Evolutionary conservation across 1,140 invertebrate species (phyloP), one percentile per base, ranked within the genome.

Genomic region (Meloidogyne exigua): DNA sequence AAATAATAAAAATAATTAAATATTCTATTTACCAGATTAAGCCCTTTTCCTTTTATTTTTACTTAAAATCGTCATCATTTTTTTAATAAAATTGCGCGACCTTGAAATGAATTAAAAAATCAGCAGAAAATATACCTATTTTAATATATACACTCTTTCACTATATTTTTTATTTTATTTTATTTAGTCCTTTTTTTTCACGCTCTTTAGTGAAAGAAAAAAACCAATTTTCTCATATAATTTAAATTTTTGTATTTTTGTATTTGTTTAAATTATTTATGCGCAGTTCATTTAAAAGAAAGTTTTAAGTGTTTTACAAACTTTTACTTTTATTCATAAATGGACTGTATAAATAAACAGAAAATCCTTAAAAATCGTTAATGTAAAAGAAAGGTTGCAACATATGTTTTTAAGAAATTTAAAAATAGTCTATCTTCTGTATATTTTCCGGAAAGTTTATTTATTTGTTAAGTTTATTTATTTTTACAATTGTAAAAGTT

Each of bases 271-370:
- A 12, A 1, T 42, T 42, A 57, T 57, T 57, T n/a, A n/a, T 13
- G 9, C 39, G 12, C 9, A 42, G 1, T 9, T 44, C 5, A 44
- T 44, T 44, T 44, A 44, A n/a, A n/a, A n/a, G 18, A 57, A n/a
- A n/a, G 15, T 57, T n/a, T 57, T n/a, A n/a, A 57, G 49, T 57
- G n/a, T 57, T 57, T 57, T 57, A 57, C n/a, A n/a, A n/a, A 57
- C 15, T 49, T 49, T 49, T 18, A 57, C 18, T n/a, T 57, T 57
- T 49, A 49, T 57, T n/a, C n/a, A 57, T 57, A 57, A 57, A 57
- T 57, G 18, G 49, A 57, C 4, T 9, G 3, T 9, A 39, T 39
- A 39, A 39, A 39, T 39, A 39, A 39, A 39, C 0, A 39, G 36
- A 39, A 39, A 9, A 39, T 32, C 3, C 10, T 39, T 39, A 39